Conservation (phyloP, 2,888 invertebrate genomes). For the Meghimatium bilineatum region DNA sequence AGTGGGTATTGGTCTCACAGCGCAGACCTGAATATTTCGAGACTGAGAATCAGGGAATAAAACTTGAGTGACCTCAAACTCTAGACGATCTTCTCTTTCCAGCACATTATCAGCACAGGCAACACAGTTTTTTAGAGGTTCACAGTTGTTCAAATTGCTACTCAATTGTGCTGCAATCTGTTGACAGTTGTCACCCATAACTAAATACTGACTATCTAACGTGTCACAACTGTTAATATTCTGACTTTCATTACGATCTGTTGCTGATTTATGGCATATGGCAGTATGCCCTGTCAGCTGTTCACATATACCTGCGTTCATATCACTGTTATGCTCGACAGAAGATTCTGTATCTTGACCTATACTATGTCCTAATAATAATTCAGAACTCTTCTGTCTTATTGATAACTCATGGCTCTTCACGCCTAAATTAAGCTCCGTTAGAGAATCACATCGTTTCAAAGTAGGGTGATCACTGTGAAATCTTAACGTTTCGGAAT, state of each 20-base stretch:
- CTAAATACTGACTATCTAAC: neutral
- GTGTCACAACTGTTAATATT: neutral
- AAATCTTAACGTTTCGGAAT: neutral
- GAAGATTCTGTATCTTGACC: too few species aligned
- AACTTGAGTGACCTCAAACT: constrained; percentile 21
- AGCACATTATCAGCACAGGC: neutral
- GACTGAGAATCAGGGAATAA: neutral
- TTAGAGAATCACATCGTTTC: neutral
- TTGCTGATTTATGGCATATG: neutral
- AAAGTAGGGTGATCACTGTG: neutral
- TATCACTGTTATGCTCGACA: neutral
- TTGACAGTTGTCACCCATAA: neutral
- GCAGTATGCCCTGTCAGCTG: neutral
- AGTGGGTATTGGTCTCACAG: constrained; percentile 25
- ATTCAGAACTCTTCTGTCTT: neutral
- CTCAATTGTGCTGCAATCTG: neutral
- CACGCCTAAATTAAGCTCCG: neutral
- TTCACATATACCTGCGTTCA: neutral
- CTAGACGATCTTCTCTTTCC: constrained; percentile 32
- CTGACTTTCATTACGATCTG: neutral
- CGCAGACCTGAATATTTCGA: constrained; percentile 23
- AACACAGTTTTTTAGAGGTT: neutral
- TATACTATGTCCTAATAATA: neutral
- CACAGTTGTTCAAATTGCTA: constrained; percentile 38
- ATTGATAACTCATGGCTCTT: neutral